phyloP scores from a whole-genome alignment of 1,140 invertebrate genomes.

The Drosophila nasuta region DNA sequence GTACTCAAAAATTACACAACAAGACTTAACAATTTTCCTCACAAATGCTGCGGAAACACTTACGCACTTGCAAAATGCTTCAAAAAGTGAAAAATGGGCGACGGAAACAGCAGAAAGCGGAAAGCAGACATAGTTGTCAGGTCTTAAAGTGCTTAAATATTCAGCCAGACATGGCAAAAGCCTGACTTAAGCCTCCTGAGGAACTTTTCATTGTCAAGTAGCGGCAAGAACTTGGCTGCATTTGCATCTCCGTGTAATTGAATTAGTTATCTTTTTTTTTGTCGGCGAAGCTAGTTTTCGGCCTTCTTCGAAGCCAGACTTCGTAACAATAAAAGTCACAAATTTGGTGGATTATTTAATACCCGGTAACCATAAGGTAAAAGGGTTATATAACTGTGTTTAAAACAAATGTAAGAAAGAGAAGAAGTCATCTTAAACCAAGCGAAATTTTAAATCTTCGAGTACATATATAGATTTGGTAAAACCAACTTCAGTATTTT shows the following conservation, averaged over 20 bases:
- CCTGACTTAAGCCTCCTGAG: conserved; percentile 14
- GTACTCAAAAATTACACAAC: conserved; percentile 21
- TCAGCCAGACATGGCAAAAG: not conserved
- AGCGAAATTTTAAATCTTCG: too few species aligned
- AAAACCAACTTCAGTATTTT: too few species aligned
- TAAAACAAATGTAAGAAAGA: too few species aligned
- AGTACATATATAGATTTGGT: too few species aligned
- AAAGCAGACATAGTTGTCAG: not conserved
- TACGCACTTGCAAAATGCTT: not conserved
- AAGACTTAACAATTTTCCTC: conserved; percentile 6
- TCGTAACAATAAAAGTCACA: conserved; percentile 22
- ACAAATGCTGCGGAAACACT: conserved; percentile 18
- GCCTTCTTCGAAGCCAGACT: not conserved
- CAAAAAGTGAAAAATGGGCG: not conserved
- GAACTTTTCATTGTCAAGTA: conserved; percentile 14
- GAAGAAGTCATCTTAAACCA: too few species aligned
- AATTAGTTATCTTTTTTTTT: conserved; percentile 32
- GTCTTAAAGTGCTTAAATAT: conserved; percentile 29
- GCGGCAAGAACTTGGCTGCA: conserved; percentile 37
- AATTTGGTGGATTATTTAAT: conserved; percentile 2
- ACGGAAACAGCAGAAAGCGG: too few species aligned
- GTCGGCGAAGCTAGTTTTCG: not conserved
- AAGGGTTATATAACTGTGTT: too few species aligned
- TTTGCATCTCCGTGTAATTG: conserved; percentile 58
- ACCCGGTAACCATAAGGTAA: too few species aligned